Percentiles rank a stretch among this genome's conserved stretches.
phyloP scores from a whole-genome alignment of 2,888 invertebrate genomes.

The Papilio elwesi region DNA sequence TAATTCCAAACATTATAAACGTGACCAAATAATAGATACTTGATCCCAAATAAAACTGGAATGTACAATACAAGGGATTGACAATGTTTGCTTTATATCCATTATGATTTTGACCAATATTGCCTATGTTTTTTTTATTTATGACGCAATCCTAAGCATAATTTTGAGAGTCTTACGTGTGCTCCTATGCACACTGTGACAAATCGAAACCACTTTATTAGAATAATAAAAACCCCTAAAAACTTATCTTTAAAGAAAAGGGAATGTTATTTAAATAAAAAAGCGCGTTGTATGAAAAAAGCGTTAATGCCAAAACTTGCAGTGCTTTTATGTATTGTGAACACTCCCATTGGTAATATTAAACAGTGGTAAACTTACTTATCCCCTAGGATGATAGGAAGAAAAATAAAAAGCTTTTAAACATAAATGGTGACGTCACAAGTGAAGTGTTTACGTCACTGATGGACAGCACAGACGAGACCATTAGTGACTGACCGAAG shows the following conservation, averaged over 20 bases:
- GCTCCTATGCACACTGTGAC: constrained; percentile 21
- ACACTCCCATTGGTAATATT: constrained; percentile 12
- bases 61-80: too few species aligned
- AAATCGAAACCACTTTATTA: constrained; percentile 5
- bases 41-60: too few species aligned
- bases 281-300: constrained; percentile 27
- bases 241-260: background rate
- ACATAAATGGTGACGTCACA: background rate
- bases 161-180: constrained; percentile 16
- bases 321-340: constrained; percentile 27
- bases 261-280: background rate
- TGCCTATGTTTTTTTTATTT: background rate
- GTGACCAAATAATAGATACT: background rate
- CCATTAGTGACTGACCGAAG: too few species aligned
- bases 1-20: background rate
- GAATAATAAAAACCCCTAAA: background rate
- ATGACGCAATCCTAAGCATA: background rate
- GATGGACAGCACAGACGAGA: background rate
- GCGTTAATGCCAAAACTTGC: constrained; percentile 34
- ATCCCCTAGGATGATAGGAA: constrained; percentile 5
- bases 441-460: background rate
- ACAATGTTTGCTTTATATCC: too few species aligned
- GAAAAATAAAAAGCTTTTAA: background rate
- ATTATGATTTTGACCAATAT: too few species aligned
- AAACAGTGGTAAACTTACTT: background rate